A percentile compares a stretch with the other conserved stretches of the same genome.
Evolutionary conservation across 2,113 vertebrate genomes (phyloP).

Genomic region (Rhegmatorhina hoffmannsi): DNA sequence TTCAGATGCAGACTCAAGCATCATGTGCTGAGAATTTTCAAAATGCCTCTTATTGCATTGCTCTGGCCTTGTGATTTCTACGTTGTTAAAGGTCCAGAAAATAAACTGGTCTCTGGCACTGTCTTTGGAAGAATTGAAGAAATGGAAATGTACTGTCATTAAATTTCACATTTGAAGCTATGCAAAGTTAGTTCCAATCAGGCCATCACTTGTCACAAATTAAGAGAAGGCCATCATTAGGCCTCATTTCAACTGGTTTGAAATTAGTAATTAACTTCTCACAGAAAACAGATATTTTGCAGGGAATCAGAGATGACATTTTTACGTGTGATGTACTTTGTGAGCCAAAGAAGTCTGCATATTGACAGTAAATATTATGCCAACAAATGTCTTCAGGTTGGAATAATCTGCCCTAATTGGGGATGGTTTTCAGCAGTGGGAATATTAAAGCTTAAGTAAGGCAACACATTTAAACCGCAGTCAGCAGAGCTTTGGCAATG

Average conservation of each 20-base stretch:
- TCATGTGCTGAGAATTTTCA: background rate
- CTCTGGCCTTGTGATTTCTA: background rate
- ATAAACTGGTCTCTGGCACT: background rate
- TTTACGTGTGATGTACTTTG: slow-evolving; percentile 10
- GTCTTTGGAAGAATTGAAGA: background rate
- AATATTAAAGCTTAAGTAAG: slow-evolving; percentile 6
- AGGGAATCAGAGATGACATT: slow-evolving; percentile 47
- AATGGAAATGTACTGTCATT: slow-evolving; percentile 20
- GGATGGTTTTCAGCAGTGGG: background rate
- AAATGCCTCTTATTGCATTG: background rate
- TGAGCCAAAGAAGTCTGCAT: slow-evolving; percentile 45
- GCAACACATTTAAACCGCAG: background rate
- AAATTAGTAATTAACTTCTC: slow-evolving; percentile 68
- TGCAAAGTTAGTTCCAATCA: slow-evolving; percentile 47
- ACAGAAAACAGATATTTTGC: slow-evolving; percentile 60
- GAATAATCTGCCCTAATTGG: background rate
- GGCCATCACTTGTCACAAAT: slow-evolving; percentile 60
- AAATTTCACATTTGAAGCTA: slow-evolving; percentile 35
- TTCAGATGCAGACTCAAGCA: background rate
- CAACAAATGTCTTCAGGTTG: slow-evolving; percentile 37
- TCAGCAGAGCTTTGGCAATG: background rate
- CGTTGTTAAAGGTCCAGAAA: background rate
- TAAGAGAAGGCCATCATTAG: slow-evolving; percentile 60
- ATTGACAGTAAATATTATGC: slow-evolving; percentile 55
- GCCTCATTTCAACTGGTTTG: slow-evolving; percentile 50